A percentile compares a stretch with the other conserved stretches of the same genome.
These are phyloP conservation scores for Parnassius apollo DNA, from an alignment of 2,888 invertebrate genomes.

Conservation along the genomic window DNA sequence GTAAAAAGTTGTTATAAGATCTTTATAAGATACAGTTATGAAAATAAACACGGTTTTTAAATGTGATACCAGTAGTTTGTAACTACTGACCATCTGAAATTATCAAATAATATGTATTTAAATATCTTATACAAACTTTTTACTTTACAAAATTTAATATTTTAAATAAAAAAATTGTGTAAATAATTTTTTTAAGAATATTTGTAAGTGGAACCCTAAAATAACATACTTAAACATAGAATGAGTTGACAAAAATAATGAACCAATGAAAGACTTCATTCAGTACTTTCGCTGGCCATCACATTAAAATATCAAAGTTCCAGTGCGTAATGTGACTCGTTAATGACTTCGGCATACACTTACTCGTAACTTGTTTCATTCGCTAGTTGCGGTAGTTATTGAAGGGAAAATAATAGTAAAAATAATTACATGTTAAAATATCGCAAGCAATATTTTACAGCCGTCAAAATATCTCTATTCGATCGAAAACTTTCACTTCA, in stretches of 20 bases:
- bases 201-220: constrained; percentile 1
- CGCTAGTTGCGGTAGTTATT: not conserved
- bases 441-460: constrained; percentile 10
- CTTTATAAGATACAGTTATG: too few species aligned
- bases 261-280: constrained; percentile 16
- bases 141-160: too few species aligned
- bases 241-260: constrained; percentile 24
- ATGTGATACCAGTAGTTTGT: too few species aligned
- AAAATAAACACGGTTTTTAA: too few species aligned
- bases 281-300: constrained; percentile 28
- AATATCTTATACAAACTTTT: too few species aligned
- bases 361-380: constrained; percentile 18
- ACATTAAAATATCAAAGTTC: constrained; percentile 22
- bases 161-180: too few species aligned
- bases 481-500: constrained; percentile 20
- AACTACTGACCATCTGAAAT: too few species aligned
- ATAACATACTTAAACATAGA: not conserved
- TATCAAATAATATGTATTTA: too few species aligned
- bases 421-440: constrained; percentile 12
- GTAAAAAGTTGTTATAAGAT: too few species aligned
- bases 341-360: not conserved
- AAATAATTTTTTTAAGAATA: too few species aligned
- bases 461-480: constrained; percentile 20
- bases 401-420: constrained; percentile 9
- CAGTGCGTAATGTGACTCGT: constrained; percentile 14